phyloP scores from a whole-genome alignment of 2,888 invertebrate species.

The Geotrupes spiniger region DNA sequence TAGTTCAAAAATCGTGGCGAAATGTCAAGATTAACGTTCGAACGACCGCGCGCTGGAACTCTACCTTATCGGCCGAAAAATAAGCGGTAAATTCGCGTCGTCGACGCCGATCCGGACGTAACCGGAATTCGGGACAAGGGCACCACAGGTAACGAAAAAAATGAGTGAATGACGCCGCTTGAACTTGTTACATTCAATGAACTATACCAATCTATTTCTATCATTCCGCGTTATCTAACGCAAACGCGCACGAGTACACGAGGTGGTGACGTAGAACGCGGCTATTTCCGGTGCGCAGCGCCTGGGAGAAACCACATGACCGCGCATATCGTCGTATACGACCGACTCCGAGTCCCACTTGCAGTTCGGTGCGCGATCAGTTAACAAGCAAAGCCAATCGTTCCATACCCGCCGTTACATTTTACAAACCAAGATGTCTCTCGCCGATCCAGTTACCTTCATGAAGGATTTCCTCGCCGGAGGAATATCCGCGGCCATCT shows the following conservation, averaged over 20 bases:
- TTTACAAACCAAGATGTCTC: conserved; percentile 25
- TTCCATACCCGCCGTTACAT: conserved; percentile 25
- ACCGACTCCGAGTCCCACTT: conserved; percentile 51
- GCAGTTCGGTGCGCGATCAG: conserved; percentile 57
- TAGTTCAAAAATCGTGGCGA: too few species aligned
- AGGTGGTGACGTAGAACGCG: conserved; percentile 25
- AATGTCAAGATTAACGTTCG: too few species aligned
- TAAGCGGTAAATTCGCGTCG: too few species aligned
- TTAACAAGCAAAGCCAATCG: conserved; percentile 35
- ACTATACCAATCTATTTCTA: conserved; percentile 5
- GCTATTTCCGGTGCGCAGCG: conserved; percentile 27
- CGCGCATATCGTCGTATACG: conserved; percentile 29
- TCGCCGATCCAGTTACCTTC: conserved; percentile 75
- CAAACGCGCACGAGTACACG: conserved; percentile 11
- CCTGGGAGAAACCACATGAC: conserved; percentile 44
- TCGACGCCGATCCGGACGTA: too few species aligned
- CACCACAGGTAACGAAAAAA: too few species aligned
- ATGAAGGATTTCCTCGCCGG: conserved; percentile 89
- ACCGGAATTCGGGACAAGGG: too few species aligned
- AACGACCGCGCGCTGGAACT: too few species aligned
- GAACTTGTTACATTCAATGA: background rate
- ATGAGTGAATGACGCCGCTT: too few species aligned
- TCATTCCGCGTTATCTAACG: conserved; percentile 9
- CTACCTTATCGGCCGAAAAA: too few species aligned
- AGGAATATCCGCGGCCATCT: conserved; percentile 88